These are phyloP conservation scores for Petrocephalus zakoni DNA, from an alignment of 2,113 vertebrate genomes.

Conservation along the genomic window DNA sequence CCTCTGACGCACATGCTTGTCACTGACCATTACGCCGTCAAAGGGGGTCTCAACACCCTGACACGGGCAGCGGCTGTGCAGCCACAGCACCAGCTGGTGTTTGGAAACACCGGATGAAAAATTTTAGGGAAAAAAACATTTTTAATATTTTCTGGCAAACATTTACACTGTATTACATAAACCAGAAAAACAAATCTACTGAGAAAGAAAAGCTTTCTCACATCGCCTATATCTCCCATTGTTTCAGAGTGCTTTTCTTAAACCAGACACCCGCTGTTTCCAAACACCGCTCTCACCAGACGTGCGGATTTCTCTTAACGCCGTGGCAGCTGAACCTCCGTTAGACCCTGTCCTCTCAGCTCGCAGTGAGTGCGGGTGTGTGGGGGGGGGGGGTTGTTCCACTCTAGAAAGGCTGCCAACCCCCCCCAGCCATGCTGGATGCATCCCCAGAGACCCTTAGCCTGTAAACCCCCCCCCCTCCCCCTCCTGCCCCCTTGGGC, in stretches of 20 bases:
- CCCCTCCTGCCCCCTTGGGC: constrained; percentile 38
- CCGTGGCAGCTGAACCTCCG: not conserved
- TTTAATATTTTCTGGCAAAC: not conserved
- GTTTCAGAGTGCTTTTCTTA: constrained; percentile 19
- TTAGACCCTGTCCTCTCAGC: not conserved
- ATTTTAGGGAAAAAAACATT: not conserved
- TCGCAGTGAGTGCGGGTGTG: not conserved
- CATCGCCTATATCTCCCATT: not conserved
- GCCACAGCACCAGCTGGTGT: constrained; percentile 1
- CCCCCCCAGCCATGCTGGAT: constrained; percentile 40
- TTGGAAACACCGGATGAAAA: constrained; percentile 1
- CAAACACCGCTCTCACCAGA: not conserved
- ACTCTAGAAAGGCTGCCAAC: not conserved
- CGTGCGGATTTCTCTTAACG: not conserved
- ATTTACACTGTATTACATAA: not conserved
- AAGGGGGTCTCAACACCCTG: not conserved
- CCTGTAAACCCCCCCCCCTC: constrained; percentile 45
- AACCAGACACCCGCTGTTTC: constrained; percentile 50
- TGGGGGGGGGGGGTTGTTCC: no score
- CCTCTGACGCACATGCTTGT: constrained; percentile 49
- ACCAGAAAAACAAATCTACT: not conserved
- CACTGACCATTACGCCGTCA: constrained; percentile 60
- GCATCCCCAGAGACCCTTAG: constrained; percentile 47
- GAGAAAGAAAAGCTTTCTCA: not conserved
- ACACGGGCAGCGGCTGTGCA: not conserved